Evolutionary conservation across 2,888 invertebrate genomes (phyloP), one percentile per base, ranked within the genome.

Genomic region (Phymatocera aterrima): DNA sequence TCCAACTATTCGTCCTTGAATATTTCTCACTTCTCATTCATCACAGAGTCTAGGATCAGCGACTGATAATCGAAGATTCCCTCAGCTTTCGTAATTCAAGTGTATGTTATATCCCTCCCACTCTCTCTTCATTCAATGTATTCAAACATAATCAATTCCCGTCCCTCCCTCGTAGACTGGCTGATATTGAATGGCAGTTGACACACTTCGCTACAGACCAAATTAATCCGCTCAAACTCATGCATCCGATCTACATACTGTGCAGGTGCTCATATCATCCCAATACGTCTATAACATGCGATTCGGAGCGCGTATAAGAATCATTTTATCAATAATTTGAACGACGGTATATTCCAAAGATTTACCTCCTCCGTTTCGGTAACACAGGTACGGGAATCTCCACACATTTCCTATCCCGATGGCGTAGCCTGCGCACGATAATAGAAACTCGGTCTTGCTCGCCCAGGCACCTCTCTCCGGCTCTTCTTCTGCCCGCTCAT

Each of bases 341-440:
- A n/a, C n/a, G n/a, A 48, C 78, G 1, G 1, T 2, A 37, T 8
- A 21, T 6, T 15, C 18, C 3, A 10, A 54, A 46, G 1, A 90
- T 91, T 91, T 87, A 95, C 96, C 97, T 89, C 97, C 97, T 18
- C 97, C 97, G 90, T 96, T 97, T 86, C 95, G 94, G 89, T 96
- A 97, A 87, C 96, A 96, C 78, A 97, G 91, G 88, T 97, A 97
- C 0, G 97, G 97, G 91, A 97, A 97, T 82, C 97, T 93, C 96
- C 96, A 96, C 12, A 97, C 94, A 89, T 97, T 97, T 79, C 97
- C 96, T 79, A 97, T 94, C 65, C 97, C 97, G 75, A 97, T 96
- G 4, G 96, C 96, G 86, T 96, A 96, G 31, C 97, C 97, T 75
- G 97, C 93, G 85, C 96, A 96, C 34, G 96, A 95, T 78, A 97